Conservation (phyloP, 2,113 vertebrate species). For the Apodemus speciosus region DNA sequence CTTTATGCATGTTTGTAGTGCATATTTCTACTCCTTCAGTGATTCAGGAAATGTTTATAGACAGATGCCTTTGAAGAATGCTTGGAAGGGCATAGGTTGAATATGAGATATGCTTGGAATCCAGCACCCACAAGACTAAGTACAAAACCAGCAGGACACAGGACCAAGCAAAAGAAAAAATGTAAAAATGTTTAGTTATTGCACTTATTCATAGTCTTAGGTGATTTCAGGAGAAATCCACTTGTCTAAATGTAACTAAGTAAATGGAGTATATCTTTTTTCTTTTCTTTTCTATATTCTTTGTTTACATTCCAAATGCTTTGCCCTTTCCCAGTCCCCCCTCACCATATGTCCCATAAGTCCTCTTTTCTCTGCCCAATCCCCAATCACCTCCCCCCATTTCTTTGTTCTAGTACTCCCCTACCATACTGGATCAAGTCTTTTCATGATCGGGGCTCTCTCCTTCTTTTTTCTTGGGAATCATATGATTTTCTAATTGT, state of each 20-base stretch:
- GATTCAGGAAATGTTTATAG: not conserved
- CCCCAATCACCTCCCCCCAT: too few relatives aligned
- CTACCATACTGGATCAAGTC: too few relatives aligned
- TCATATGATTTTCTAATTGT: too few relatives aligned
- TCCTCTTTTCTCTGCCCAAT: too few relatives aligned
- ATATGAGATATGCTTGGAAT: not conserved
- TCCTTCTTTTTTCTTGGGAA: too few relatives aligned
- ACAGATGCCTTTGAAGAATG: not conserved
- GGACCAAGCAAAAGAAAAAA: too few relatives aligned
- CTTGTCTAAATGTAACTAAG: not conserved
- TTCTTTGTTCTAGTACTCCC: too few relatives aligned
- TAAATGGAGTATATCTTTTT: not conserved
- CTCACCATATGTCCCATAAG: too few relatives aligned
- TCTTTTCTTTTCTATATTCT: too few relatives aligned
- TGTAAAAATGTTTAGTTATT: not conserved
- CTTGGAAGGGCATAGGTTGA: not conserved
- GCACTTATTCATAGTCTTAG: not conserved
- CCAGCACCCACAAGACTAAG: not conserved
- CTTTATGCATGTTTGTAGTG: not conserved
- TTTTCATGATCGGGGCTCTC: too few relatives aligned
- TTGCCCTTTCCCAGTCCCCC: too few relatives aligned
- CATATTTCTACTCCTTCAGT: not conserved
- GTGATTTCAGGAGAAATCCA: constrained; percentile 51
- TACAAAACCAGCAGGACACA: not conserved
- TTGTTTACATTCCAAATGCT: too few relatives aligned